Percentiles rank a stretch among this genome's conserved stretches.
Evolutionary conservation across 1,140 invertebrate species (phyloP).

Genomic region (Cardiocondyla obscurior): DNA sequence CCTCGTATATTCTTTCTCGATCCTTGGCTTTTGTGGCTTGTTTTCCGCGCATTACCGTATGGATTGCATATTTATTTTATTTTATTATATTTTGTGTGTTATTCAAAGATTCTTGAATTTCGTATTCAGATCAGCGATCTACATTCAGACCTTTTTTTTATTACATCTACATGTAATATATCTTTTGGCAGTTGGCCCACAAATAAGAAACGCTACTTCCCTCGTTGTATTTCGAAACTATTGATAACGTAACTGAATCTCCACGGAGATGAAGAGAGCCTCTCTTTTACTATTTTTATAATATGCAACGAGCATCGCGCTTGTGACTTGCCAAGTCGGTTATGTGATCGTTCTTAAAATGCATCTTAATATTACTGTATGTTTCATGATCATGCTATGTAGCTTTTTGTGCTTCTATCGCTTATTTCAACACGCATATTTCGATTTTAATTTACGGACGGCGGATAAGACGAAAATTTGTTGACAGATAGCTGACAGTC

Average conservation of each 20-base stretch:
- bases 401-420: neutral
- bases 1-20: neutral
- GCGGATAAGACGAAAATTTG: constrained; percentile 44
- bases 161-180: neutral
- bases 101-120: neutral
- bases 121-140: neutral
- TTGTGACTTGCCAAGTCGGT: constrained; percentile 16
- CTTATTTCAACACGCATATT: neutral
- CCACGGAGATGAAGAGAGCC: neutral
- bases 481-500: constrained; percentile 61
- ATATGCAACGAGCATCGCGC: neutral
- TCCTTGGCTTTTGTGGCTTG: neutral
- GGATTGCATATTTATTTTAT: constrained; percentile 16
- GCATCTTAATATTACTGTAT: neutral
- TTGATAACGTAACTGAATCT: constrained; percentile 22
- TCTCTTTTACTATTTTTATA: constrained; percentile 6
- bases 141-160: neutral
- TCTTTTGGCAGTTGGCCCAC: neutral
- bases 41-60: neutral
- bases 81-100: neutral
- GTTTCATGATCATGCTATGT: neutral
- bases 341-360: constrained; percentile 2
- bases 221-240: neutral
- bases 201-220: neutral
- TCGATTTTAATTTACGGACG: neutral